These are phyloP conservation scores for Natator depressus DNA, from an alignment of 2,113 vertebrate species.

Conservation along the genomic window DNA sequence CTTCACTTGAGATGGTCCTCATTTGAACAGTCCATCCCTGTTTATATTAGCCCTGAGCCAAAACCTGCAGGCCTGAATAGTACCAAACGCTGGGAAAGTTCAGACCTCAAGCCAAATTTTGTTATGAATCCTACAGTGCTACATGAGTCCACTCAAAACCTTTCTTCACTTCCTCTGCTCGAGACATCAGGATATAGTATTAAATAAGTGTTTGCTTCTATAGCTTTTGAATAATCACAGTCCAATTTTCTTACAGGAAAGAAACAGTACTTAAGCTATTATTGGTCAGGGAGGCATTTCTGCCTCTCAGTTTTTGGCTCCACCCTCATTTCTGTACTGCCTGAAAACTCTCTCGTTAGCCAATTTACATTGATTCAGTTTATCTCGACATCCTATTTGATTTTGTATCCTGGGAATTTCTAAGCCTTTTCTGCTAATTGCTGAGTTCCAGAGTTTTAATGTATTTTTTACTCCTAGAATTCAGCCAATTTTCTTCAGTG, in stretches of 20 bases:
- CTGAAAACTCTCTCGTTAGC: neutral
- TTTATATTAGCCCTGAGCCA: neutral
- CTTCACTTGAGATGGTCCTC: neutral
- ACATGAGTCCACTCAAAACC: rapidly evolving
- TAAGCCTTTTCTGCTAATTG: neutral
- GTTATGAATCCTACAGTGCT: neutral
- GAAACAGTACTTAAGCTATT: neutral
- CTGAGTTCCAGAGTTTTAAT: neutral
- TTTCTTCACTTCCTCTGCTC: neutral
- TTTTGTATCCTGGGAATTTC: neutral
- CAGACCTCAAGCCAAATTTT: neutral
- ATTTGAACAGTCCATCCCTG: neutral
- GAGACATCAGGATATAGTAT: neutral
- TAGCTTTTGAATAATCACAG: neutral
- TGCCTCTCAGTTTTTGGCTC: neutral
- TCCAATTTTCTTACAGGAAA: neutral
- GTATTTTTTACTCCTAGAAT: neutral
- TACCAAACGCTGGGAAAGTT: neutral
- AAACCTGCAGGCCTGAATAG: neutral
- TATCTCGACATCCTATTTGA: neutral
- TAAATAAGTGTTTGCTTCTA: neutral
- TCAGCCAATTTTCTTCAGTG: conserved; percentile 20
- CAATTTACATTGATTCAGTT: neutral
- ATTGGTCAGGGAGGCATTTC: neutral
- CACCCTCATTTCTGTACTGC: neutral